A percentile compares a stretch with the other conserved stretches of the same genome.
These are phyloP conservation scores for Sanderia malayensis DNA, from an alignment of 30 jellyfish, hydroid and myxozoan genomes.

Conservation along the genomic window DNA sequence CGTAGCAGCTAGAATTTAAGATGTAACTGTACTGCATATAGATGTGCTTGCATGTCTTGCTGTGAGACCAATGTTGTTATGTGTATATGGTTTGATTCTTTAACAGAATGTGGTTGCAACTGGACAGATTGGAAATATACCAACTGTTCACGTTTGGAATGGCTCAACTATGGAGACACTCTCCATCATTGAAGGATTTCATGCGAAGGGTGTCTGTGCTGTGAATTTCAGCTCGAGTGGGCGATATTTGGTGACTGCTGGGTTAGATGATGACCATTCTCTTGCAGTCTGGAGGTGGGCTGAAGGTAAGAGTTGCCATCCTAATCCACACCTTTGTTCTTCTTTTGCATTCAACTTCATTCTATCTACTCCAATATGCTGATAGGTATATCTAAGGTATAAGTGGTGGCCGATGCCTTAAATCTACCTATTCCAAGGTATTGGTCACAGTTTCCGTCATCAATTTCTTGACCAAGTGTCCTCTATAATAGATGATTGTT, in stretches of 20 bases:
- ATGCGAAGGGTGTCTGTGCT: conserved; percentile 85
- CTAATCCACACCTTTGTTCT: not conserved
- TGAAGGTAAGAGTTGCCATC: conserved; percentile 63
- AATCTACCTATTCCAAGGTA: too few species aligned
- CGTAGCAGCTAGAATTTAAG: too few species aligned
- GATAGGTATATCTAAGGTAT: too few species aligned
- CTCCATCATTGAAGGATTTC: conserved; percentile 87
- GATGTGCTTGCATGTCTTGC: too few species aligned
- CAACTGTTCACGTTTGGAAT: conserved; percentile 94
- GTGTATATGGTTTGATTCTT: not conserved
- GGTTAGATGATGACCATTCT: conserved; percentile 83
- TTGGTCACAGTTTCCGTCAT: too few species aligned
- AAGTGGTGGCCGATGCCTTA: too few species aligned
- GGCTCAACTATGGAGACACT: conserved; percentile 72
- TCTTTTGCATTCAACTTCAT: not conserved
- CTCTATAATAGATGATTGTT: too few species aligned
- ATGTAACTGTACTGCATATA: too few species aligned
- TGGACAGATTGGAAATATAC: conserved; percentile 88
- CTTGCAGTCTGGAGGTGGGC: conserved; percentile 96
- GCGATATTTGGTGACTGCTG: conserved; percentile 75
- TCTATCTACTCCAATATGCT: too few species aligned
- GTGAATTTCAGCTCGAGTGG: conserved; percentile 98
- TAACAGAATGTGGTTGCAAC: conserved; percentile 88
- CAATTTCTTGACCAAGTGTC: too few species aligned
- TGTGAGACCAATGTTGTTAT: too few species aligned